A percentile compares a stretch with the other conserved stretches of the same genome.
phyloP scores from a whole-genome alignment of 2,888 invertebrate genomes.

The Megalurothrips usitatus region DNA sequence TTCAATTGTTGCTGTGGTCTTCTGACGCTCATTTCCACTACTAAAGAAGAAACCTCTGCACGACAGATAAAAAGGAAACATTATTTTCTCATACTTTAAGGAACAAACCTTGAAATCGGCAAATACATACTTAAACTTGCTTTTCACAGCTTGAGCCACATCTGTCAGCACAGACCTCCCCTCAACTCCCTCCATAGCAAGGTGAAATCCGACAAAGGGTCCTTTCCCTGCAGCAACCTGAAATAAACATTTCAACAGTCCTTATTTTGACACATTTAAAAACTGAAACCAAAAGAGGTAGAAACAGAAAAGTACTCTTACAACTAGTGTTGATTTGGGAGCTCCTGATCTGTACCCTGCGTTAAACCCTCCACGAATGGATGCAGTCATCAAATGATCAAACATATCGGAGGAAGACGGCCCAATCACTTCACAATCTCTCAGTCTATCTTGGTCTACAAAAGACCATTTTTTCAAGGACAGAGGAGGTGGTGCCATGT shows the following conservation, averaged over 20 bases:
- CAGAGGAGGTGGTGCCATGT: conserved; percentile 58
- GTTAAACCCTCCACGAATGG: conserved; percentile 69
- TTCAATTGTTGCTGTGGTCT: conserved; percentile 42
- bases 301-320: conserved; percentile 20
- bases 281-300: no score
- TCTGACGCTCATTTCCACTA: conserved; percentile 45
- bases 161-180: conserved; percentile 73
- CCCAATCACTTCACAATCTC: conserved; percentile 75
- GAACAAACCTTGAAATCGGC: not conserved
- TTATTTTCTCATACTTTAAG: not conserved
- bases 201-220: conserved; percentile 85
- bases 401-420: conserved; percentile 69
- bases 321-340: conserved; percentile 39
- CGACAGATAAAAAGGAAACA: conserved; percentile 18
- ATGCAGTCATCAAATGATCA: conserved; percentile 80
- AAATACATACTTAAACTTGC: conserved; percentile 73
- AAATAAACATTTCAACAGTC: not conserved
- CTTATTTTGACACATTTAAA: not conserved
- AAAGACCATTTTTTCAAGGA: conserved; percentile 85
- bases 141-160: conserved; percentile 88
- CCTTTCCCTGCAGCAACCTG: conserved; percentile 67
- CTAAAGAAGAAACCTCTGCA: conserved; percentile 54
- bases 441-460: conserved; percentile 64
- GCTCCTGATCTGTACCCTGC: conserved; percentile 49
- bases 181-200: conserved; percentile 80